Evolutionary conservation across 2,888 invertebrate species (phyloP).

Genomic region (Panopea generosa): DNA sequence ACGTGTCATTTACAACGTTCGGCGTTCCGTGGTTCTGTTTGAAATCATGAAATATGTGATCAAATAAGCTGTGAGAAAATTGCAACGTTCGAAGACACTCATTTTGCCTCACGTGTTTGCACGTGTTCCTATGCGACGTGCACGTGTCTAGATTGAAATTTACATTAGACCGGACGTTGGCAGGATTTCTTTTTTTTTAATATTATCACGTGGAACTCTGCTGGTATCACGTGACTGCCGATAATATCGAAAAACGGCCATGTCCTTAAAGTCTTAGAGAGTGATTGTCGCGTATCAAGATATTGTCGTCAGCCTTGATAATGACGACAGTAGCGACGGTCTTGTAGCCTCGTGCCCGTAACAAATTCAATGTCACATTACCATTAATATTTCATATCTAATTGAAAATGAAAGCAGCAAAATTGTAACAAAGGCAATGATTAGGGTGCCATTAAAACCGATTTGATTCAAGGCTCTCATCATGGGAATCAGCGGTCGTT

Average conservation of each 20-base stretch:
- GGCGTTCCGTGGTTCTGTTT: not conserved
- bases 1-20: too few relatives aligned
- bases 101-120: not conserved
- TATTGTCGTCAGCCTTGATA: not conserved
- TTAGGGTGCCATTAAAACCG: constrained; percentile 7
- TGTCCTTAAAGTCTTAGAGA: not conserved
- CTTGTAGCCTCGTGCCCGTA: constrained; percentile 3
- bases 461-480: not conserved
- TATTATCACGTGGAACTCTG: constrained; percentile 9
- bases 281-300: not conserved
- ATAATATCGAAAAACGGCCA: not conserved
- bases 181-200: constrained; percentile 2
- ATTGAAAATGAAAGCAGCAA: constrained; percentile 34
- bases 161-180: not conserved
- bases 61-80: not conserved
- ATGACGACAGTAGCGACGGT: not conserved
- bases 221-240: constrained; percentile 18
- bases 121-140: not conserved
- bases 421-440: constrained; percentile 23
- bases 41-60: not conserved
- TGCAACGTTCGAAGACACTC: not conserved
- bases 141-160: not conserved
- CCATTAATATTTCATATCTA: constrained; percentile 39
- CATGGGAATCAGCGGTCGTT: not conserved
- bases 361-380: constrained; percentile 25